phyloP scores from a whole-genome alignment of 2,113 vertebrate genomes.

The Dicerorhinus sumatrensis region DNA sequence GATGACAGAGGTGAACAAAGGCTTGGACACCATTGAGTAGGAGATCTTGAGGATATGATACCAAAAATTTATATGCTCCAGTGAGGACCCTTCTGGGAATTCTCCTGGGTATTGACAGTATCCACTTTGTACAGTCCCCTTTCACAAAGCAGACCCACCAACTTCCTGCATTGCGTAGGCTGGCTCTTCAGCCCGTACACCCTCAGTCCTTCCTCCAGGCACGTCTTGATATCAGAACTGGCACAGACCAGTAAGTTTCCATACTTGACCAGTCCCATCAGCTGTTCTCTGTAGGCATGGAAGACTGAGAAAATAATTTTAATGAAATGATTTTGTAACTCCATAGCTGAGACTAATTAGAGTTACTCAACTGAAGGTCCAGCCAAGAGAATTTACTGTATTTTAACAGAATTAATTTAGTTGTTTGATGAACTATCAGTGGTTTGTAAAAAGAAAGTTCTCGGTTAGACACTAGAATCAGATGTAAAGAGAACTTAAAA shows the following conservation, averaged over 20 bases:
- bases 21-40: fast-evolving
- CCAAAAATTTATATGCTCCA: fast-evolving
- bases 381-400: not conserved
- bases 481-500: not conserved
- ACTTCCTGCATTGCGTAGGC: fast-evolving
- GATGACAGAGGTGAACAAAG: fast-evolving
- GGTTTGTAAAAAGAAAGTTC: not conserved
- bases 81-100: too few relatives aligned
- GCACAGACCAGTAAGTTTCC: fast-evolving
- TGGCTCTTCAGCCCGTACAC: fast-evolving
- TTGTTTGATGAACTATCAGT: too few relatives aligned
- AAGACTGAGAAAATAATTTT: not conserved
- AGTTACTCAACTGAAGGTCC: too few relatives aligned
- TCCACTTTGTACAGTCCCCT: fast-evolving
- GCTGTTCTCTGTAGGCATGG: fast-evolving
- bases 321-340: not conserved
- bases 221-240: not conserved
- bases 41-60: too few relatives aligned
- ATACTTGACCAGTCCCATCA: fast-evolving
- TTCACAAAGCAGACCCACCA: not conserved
- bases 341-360: not conserved
- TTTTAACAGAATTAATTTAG: not conserved
- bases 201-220: fast-evolving
- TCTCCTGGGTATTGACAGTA: fast-evolving
- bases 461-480: too few relatives aligned